Conservation (phyloP, 2,888 invertebrate species). For the Erebia epiphron region DNA sequence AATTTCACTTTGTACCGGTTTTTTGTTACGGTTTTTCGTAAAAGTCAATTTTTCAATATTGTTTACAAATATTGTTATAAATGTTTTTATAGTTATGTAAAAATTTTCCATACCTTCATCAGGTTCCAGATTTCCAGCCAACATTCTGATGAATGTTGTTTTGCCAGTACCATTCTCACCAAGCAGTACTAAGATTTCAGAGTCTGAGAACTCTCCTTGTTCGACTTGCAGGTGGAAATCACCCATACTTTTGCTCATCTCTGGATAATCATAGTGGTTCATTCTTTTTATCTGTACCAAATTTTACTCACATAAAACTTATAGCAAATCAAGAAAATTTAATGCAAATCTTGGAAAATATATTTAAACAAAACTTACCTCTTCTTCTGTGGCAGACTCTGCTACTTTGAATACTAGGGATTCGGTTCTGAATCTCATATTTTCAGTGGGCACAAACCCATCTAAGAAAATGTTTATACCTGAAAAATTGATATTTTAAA, state of each 20-base stretch:
- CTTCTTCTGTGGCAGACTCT: constrained; percentile 98
- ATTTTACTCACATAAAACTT: constrained; percentile 7
- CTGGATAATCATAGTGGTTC: constrained; percentile 98
- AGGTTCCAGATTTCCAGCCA: constrained; percentile 97
- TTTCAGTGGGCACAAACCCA: constrained; percentile 99
- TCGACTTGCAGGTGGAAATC: constrained; percentile 90
- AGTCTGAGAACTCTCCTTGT: constrained; percentile 98
- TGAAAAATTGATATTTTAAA: constrained; percentile 56
- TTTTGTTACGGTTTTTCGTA: constrained; percentile 2
- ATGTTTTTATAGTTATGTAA: background rate
- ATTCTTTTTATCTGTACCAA: constrained; percentile 90
- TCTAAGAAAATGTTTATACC: constrained; percentile 99
- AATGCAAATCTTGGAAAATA: background rate
- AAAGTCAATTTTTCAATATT: background rate
- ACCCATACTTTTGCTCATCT: constrained; percentile 94
- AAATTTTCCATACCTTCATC: constrained; percentile 84
- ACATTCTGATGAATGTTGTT: constrained; percentile 99
- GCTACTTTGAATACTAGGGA: constrained; percentile 99
- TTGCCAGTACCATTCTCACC: constrained; percentile 99
- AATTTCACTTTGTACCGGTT: background rate
- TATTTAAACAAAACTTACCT: constrained; percentile 72
- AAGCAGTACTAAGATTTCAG: constrained; percentile 98
- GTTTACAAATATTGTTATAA: background rate
- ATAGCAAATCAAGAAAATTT: background rate
- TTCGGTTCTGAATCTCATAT: constrained; percentile 98